Conservation (phyloP, 1,140 invertebrate genomes). For the Hesperophylax magnus region DNA sequence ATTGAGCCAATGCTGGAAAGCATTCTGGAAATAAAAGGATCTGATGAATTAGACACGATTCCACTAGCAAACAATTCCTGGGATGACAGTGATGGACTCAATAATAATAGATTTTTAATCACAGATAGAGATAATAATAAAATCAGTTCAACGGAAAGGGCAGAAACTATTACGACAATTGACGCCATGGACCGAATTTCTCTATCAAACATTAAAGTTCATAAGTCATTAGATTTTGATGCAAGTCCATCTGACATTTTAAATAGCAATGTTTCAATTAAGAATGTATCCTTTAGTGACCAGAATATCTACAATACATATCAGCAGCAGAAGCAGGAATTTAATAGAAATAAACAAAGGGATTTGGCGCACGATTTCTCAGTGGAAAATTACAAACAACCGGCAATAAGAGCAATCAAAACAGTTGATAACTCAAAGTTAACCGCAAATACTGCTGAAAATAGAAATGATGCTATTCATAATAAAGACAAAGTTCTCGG, state of each 20-base stretch:
- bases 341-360: constrained; percentile 65
- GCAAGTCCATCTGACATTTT: constrained; percentile 62
- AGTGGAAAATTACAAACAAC: neutral
- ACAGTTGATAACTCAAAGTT: neutral
- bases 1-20: neutral
- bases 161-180: constrained; percentile 12
- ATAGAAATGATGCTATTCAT: neutral
- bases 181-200: constrained; percentile 48
- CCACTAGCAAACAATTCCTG: neutral
- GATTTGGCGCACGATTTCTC: constrained; percentile 66
- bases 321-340: constrained; percentile 60
- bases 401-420: neutral
- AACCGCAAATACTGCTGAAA: neutral
- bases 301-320: constrained; percentile 41
- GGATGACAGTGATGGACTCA: constrained; percentile 8
- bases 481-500: constrained; percentile 21
- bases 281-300: constrained; percentile 39
- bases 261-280: constrained; percentile 57
- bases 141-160: neutral
- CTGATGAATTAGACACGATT: constrained; percentile 1
- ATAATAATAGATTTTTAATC: constrained; percentile 3
- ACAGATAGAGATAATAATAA: constrained; percentile 15
- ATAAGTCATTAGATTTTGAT: constrained; percentile 56
- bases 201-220: constrained; percentile 55
- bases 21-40: neutral